Percentiles rank a stretch among this genome's conserved stretches.
phyloP scores from a whole-genome alignment of 30 jellyfish, hydroid and myxozoan species.

The Clytia hemisphaerica region DNA sequence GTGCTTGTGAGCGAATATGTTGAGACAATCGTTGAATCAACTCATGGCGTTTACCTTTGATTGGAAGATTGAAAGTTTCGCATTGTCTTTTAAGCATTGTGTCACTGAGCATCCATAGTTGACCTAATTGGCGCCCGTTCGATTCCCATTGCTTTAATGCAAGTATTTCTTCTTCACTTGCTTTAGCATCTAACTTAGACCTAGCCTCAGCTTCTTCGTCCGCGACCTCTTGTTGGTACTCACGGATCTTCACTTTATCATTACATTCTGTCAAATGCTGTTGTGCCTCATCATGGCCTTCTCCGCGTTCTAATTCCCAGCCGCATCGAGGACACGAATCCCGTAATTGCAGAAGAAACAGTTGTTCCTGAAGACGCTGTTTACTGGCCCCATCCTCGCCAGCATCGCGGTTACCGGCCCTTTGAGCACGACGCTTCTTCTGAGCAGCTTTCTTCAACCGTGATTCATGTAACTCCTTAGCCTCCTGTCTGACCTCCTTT shows the following conservation, averaged over 20 bases:
- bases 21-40: conserved; percentile 16
- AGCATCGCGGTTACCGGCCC: conserved; percentile 29
- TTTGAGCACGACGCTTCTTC: conserved; percentile 35
- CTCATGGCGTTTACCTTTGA: conserved; percentile 10
- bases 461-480: conserved; percentile 19
- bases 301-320: conserved; percentile 27
- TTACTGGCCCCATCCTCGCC: neutral
- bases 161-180: conserved; percentile 17
- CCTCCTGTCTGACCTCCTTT: conserved; percentile 27
- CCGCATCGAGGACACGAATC: conserved; percentile 46
- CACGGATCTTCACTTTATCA: neutral
- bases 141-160: conserved; percentile 44
- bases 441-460: conserved; percentile 13
- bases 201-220: neutral
- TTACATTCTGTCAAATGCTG: conserved; percentile 20
- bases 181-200: neutral
- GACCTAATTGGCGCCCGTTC: conserved; percentile 46
- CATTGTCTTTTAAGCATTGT: conserved; percentile 23
- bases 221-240: neutral
- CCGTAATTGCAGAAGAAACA: conserved; percentile 13
- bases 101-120: conserved; percentile 39
- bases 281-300: conserved; percentile 21
- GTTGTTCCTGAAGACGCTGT: conserved; percentile 25
- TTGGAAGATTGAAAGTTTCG: neutral
- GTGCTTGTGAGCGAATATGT: conserved; percentile 9